Base-by-base conservation (phyloP, 2,113 vertebrate genomes). In the Actenoides hombroni region DNA sequence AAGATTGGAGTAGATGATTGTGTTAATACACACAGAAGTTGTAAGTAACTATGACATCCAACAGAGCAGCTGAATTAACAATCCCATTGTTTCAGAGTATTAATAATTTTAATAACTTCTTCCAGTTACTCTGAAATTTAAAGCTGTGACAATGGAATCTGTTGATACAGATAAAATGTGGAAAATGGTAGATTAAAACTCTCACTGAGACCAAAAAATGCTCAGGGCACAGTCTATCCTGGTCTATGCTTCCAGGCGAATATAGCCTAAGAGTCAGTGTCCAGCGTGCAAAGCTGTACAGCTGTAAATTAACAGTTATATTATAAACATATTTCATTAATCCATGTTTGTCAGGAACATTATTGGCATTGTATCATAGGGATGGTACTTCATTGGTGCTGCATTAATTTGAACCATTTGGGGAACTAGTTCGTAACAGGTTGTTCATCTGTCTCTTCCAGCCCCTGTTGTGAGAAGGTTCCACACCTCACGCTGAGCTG, bases 51-150 rank as follows among this genome's bases (percentile, higher is more conserved):
- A 14, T 82, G 67, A 88, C 49, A 44, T 76, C 25, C 56, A 64
- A 35, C 37, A 60, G 23, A 88, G 35, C 28, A 83, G 23, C 29
- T 89, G 53, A 59, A 79, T 71, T 88, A 90, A 83, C 57, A 88
- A 33, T 90, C 15, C 3, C 5, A 39, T 86, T 90, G 39, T 76
- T 93, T 83, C 65, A 68, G 16, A 71, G 48, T 59, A 60, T 73
- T 90, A 93, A 63, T 85, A 2, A 64, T 85, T 75, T 64, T 78
- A 88, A 76, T 71, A 13, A 60, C 48, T 76, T 64, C 9, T 92
- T 71, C 35, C 13, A 69, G n/a, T 73, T 88, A 61, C 35, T 80
- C 35, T 92, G 53, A 90, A 92, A 86, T 86, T 35, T 90, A 88
- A 86, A 79, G 8, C 31, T 81, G 44, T 56, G 26, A 81, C 17